A percentile compares a stretch with the other conserved stretches of the same genome.
Conservation (phyloP, 2,113 vertebrate genomes). For the Tretioscincus oriximinensis region DNA sequence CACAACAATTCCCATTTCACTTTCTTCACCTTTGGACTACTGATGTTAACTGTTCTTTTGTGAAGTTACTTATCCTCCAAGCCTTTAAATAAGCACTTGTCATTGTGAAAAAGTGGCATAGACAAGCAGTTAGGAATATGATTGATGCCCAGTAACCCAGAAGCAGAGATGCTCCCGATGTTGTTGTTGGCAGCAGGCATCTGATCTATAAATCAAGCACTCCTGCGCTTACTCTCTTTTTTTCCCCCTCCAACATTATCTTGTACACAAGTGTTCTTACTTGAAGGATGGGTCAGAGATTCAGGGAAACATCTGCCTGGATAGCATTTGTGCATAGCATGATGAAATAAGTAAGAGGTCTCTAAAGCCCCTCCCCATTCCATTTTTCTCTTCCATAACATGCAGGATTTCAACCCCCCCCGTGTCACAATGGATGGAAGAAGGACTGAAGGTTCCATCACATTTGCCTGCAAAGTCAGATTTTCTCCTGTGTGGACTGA, state of each 20-base stretch:
- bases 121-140: no score
- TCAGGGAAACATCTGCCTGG: neutral
- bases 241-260: neutral
- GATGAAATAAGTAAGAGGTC: neutral
- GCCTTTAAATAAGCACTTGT: no score
- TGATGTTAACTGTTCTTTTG: no score
- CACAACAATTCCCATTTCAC: no score
- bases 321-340: neutral
- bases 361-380: neutral
- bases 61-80: no score
- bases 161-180: no score
- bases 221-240: no score
- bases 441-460: neutral
- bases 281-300: neutral
- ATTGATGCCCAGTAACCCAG: no score
- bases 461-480: neutral
- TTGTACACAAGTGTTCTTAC: neutral
- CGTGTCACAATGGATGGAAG: neutral
- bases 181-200: no score
- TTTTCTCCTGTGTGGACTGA: neutral
- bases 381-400: neutral
- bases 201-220: no score
- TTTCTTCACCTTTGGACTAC: no score
- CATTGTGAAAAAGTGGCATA: no score
- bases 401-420: neutral